Base-by-base conservation (phyloP, 2,888 invertebrate genomes). In the Chrysomela aeneicollis region DNA sequence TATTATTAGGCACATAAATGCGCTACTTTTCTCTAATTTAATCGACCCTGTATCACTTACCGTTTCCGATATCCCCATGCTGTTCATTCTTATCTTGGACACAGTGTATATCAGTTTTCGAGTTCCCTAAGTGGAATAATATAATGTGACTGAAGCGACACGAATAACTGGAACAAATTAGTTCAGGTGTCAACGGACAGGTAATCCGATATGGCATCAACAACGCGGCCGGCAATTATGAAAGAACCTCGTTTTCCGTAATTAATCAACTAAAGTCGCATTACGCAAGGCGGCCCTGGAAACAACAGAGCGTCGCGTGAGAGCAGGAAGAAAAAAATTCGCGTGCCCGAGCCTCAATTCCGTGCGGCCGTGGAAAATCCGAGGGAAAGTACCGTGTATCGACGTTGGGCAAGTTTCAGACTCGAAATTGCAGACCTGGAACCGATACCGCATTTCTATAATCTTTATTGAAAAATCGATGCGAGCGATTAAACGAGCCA, bases 381-480 rank as follows among this genome's bases (percentile, higher is more conserved):
- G 47, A 54, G 57, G 49, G 59, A 60, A 57, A 60, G 54, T 57
- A 57, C 57, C 55, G 42, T 58, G 19, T 63, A 61, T 63, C 54
- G 63, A 49, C 54, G 58, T 63, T 63, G 52, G 49, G 49, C 46
- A 54, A 51, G 63, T 51, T 66, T 58, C 54, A 53, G 32, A 17
- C 42, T 42, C n/a, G 42, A 50, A 61, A 61, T 61, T 63, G 61
- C 46, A 58, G 63, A 32, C 60, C 46, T 53, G 59, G 53, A 61
- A 65, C 61, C 61, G 49, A 60, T 63, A 59, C 59, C 52, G 62
- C 47, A 62, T 66, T 62, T 59, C 62, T 66, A 64, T 59, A 64
- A 67, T 62, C 52, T 62, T 65, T 60, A 65, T 60, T 66, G 67
- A 26, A 67, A 65, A 70, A 70, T 70, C 70, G 62, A 70, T 69